phyloP scores from a whole-genome alignment of 2,113 vertebrate species.

The Pholis gunnellus region DNA sequence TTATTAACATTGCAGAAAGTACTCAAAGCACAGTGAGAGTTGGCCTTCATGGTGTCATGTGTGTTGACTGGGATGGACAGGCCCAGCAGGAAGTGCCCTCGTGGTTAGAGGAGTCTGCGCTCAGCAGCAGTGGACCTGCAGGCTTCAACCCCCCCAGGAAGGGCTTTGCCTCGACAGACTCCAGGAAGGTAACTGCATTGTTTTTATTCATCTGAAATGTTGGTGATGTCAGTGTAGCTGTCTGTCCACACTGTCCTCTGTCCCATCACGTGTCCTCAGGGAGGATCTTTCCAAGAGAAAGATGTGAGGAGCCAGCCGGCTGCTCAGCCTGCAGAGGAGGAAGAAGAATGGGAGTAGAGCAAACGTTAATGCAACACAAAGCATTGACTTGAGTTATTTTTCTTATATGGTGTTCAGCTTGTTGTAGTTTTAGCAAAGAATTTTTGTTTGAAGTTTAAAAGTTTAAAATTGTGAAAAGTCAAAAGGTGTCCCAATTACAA shows the following conservation, averaged over 20 bases:
- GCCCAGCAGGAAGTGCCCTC: slow-evolving; percentile 93
- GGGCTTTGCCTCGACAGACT: slow-evolving; percentile 81
- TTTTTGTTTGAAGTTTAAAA: slow-evolving; percentile 21
- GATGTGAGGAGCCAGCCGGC: neutral
- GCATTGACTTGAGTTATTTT: neutral
- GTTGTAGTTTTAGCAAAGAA: slow-evolving; percentile 32
- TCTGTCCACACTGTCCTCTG: neutral
- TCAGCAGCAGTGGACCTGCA: slow-evolving; percentile 65
- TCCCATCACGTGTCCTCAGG: neutral
- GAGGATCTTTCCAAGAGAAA: slow-evolving; percentile 42
- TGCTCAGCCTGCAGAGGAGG: slow-evolving; percentile 49
- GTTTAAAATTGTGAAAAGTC: neutral
- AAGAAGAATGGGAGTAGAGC: slow-evolving; percentile 78
- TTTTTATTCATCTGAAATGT: neutral
- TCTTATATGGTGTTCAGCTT: slow-evolving; percentile 7
- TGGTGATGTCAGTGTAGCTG: neutral
- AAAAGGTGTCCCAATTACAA: neutral
- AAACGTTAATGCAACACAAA: neutral
- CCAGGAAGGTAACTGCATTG: slow-evolving; percentile 82
- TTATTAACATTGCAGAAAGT: too few species aligned
- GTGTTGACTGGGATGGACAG: slow-evolving; percentile 70
- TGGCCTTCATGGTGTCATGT: neutral
- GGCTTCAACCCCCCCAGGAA: slow-evolving; percentile 65
- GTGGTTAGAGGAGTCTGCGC: slow-evolving; percentile 91
- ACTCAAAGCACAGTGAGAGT: neutral